phyloP scores from a whole-genome alignment of 2,888 invertebrate species.

The Euzetes globulus region DNA sequence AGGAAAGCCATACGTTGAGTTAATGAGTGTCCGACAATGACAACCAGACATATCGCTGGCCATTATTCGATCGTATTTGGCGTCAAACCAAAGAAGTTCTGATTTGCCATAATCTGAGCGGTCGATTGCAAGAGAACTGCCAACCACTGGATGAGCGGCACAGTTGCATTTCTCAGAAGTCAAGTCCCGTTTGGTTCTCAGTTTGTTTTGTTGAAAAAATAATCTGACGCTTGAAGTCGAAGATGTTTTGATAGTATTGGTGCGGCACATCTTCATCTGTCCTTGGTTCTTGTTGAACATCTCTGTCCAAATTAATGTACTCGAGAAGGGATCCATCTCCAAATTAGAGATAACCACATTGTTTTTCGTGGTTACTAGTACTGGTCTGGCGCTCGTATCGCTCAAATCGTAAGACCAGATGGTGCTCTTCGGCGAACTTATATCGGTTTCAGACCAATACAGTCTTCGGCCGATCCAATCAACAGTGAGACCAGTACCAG shows the following conservation, averaged over 20 bases:
- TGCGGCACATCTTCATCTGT: conserved; percentile 56
- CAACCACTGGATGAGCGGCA: conserved; percentile 57
- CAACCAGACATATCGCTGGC: conserved; percentile 62
- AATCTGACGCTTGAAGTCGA: conserved; percentile 36
- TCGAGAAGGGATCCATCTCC: conserved; percentile 63
- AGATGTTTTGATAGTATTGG: conserved; percentile 39
- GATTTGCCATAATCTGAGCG: conserved; percentile 55
- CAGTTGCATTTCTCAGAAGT: conserved; percentile 56
- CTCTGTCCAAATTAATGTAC: conserved; percentile 70
- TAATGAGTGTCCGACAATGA: conserved; percentile 54
- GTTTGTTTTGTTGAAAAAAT: conserved; percentile 35
- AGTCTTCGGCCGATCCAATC: conserved; percentile 81
- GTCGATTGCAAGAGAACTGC: conserved; percentile 61
- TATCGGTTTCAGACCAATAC: conserved; percentile 67
- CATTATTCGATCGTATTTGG: conserved; percentile 51
- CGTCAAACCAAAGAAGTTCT: conserved; percentile 60
- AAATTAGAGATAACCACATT: conserved; percentile 57
- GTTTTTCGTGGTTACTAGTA: conserved; percentile 42
- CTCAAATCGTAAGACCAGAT: conserved; percentile 45
- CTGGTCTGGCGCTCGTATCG: conserved; percentile 40
- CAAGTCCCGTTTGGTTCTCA: background rate
- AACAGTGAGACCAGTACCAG: conserved; percentile 61
- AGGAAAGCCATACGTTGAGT: conserved; percentile 52
- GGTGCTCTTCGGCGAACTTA: conserved; percentile 49
- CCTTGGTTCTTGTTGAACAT: conserved; percentile 54